These are phyloP conservation scores for Balanococcus diminutus DNA, from an alignment of 2,888 invertebrate species.

Conservation along the genomic window DNA sequence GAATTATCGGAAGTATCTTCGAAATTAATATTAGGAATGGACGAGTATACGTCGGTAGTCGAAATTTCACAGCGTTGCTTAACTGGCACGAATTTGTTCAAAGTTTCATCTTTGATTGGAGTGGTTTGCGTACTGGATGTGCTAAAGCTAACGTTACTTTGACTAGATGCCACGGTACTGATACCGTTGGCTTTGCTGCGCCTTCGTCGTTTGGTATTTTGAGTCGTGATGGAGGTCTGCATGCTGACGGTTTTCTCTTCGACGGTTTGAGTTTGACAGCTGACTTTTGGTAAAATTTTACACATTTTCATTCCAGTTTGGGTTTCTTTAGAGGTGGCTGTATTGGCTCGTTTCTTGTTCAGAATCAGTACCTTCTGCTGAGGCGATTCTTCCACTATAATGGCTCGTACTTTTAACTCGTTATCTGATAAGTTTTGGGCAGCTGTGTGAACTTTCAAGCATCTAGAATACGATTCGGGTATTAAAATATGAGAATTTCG, in stretches of 20 bases:
- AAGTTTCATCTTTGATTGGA: constrained; percentile 36
- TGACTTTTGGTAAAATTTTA: constrained; percentile 46
- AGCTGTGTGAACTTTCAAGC: constrained; percentile 33
- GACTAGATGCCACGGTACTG: not conserved
- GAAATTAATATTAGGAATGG: not conserved
- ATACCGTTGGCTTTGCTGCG: constrained; percentile 8
- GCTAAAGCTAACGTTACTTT: constrained; percentile 14
- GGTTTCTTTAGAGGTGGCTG: constrained; percentile 42
- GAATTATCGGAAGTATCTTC: constrained; percentile 30
- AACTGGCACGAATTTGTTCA: not conserved
- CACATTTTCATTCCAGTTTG: constrained; percentile 53
- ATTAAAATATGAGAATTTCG: not conserved
- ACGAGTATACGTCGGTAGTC: not conserved
- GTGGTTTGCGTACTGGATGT: constrained; percentile 49
- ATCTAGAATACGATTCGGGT: not conserved
- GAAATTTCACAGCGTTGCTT: not conserved
- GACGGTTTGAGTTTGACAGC: not conserved
- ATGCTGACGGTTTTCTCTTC: constrained; percentile 46
- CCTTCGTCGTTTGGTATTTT: not conserved
- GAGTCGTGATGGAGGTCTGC: not conserved
- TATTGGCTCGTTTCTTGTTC: constrained; percentile 31
- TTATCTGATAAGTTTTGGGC: constrained; percentile 45
- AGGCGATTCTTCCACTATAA: constrained; percentile 2
- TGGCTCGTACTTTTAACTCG: constrained; percentile 36
- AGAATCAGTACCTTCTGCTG: constrained; percentile 22